Evolutionary conservation across 2,797 vertebrate species (phyloP).

Genomic region (Tangara arthus): DNA sequence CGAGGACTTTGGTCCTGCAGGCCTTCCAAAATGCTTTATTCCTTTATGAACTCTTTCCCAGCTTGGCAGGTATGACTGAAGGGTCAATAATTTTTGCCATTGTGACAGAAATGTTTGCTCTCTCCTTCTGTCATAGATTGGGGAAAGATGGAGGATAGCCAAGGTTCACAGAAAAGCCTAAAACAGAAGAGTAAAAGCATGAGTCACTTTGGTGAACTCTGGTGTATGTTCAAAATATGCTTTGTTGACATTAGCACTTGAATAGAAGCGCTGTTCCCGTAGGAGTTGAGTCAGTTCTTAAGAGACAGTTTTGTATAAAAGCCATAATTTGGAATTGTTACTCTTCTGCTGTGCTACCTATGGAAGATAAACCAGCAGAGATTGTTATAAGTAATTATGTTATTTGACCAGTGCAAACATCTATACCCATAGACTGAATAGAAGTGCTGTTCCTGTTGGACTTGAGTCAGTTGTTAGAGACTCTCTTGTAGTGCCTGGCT

Average conservation of each 20-base stretch:
- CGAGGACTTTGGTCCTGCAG: neutral
- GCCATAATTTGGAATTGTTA: neutral
- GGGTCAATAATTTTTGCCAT: neutral
- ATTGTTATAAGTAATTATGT: neutral
- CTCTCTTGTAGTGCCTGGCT: neutral
- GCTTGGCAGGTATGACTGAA: neutral
- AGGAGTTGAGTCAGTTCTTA: neutral
- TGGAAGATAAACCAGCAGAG: neutral
- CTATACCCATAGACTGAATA: neutral
- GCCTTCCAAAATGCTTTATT: neutral
- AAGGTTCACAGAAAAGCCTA: neutral
- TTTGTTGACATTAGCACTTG: neutral
- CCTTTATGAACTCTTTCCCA: neutral
- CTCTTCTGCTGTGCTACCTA: neutral
- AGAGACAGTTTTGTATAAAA: neutral
- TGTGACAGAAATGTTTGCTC: neutral
- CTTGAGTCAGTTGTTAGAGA: neutral
- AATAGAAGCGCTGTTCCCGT: accelerated
- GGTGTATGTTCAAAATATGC: accelerated
- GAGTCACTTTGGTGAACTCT: neutral
- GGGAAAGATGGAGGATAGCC: neutral
- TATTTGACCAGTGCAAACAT: neutral
- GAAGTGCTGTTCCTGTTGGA: accelerated
- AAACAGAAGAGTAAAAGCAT: neutral
- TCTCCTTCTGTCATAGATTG: neutral